Base-by-base conservation (phyloP, 2,113 vertebrate species). In the Ptyas mucosa region DNA sequence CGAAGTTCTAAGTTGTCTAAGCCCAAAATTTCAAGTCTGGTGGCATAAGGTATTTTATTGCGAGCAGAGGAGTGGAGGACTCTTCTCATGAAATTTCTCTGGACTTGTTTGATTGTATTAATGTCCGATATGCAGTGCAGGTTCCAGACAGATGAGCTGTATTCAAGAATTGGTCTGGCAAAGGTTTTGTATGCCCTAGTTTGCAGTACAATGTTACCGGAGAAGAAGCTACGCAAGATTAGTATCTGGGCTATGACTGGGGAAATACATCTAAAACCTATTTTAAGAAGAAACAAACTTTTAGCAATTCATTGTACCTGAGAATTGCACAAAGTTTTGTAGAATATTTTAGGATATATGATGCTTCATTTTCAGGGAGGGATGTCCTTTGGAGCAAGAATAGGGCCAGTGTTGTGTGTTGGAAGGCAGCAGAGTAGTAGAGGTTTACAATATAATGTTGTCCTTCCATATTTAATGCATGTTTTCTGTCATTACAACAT, bases 401-500 rank as follows among this genome's bases (percentile, higher is more conserved):
- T 26, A 53, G 34, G 52, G 26, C 53, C 34, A 11, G 26, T 85
- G 7, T 29, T 20, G 12, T 24, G n/a, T 57, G 91, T 53, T 90
- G 46, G 54, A 61, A 93, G 58, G 81, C 91, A 94, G 95, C n/a
- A 93, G 87, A 95, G 88, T 94, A 95, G 92, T 46, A 85, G 24
- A 92, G 58, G 64, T 14, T 20, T 61, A 61, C 23, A 61, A 26
- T 61, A 61, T 61, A 61, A 24, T 61, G 58, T 88, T 91, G n/a
- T 14, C 29, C 55, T 53, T 18, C 26, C 21, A 61, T n/a, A 91
- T 49, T 49, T 49, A 8, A 49, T 49, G 51, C 86, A 75, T 92
- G 95, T 89, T 89, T 95, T 95, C 94, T 89, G 96, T 97, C 95
- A 95, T 97, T 96, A 93, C 89, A 91, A 95, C 95, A 92, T 0